These are phyloP conservation scores for Lepisosteus oculatus DNA, from an alignment of 2,113 vertebrate species.

Conservation along the genomic window DNA sequence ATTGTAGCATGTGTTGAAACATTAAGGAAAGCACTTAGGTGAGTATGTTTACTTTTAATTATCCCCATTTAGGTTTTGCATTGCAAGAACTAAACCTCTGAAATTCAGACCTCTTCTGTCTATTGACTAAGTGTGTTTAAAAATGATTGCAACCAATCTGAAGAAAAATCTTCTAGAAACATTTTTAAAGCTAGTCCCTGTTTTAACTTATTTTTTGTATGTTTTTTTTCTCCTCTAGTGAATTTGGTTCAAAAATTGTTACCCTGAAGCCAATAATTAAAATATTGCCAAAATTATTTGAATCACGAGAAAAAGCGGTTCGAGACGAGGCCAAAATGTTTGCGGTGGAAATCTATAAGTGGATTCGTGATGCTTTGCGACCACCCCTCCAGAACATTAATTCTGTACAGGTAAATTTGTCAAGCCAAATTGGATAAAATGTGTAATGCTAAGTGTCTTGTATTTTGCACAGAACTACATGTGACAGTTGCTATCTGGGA, in stretches of 20 bases:
- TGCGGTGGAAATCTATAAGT: conserved; percentile 90
- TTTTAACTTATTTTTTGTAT: conserved; percentile 14
- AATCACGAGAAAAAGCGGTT: conserved; percentile 96
- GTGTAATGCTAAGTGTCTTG: no score
- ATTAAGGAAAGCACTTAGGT: conserved; percentile 87
- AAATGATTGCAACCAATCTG: no score
- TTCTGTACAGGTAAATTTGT: conserved; percentile 81
- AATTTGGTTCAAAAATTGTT: conserved; percentile 97
- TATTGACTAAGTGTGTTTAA: no score
- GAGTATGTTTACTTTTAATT: conserved; percentile 33
- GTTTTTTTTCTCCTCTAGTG: conserved; percentile 62
- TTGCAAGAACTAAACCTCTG: neutral
- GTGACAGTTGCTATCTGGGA: no score
- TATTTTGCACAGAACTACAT: no score
- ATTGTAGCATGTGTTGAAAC: conserved; percentile 89
- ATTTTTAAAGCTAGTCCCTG: no score
- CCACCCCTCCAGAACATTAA: conserved; percentile 89
- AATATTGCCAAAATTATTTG: conserved; percentile 93
- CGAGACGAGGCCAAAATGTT: conserved; percentile 93
- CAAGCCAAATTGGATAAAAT: no score
- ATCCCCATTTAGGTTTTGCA: neutral
- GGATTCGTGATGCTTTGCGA: conserved; percentile 93
- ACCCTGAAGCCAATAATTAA: conserved; percentile 94
- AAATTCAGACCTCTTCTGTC: no score
- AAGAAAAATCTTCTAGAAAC: no score